Evolutionary conservation across 2,888 invertebrate genomes (phyloP).

Genomic region (Sphecodes monilicornis): DNA sequence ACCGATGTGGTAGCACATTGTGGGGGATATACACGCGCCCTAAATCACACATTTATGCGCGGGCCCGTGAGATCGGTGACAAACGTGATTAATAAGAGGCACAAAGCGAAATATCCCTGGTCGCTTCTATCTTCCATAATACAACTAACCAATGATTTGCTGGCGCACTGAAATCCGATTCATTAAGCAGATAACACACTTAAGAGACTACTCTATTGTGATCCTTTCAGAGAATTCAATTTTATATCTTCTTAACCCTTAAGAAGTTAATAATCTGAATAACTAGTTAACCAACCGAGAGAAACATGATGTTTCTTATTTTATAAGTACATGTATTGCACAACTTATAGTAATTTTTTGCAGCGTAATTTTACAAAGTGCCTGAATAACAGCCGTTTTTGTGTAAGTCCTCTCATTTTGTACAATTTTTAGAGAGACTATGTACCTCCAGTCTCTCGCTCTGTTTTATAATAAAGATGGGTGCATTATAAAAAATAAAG

Average conservation of each 20-base stretch:
- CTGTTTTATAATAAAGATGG: background rate
- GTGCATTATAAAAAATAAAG: background rate
- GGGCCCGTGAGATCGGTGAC: conserved; percentile 44
- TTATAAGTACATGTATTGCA: background rate
- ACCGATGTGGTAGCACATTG: conserved; percentile 59
- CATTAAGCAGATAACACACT: background rate
- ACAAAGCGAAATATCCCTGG: conserved; percentile 44
- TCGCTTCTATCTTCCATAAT: conserved; percentile 21
- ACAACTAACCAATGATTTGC: conserved; percentile 43
- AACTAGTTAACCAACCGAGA: background rate
- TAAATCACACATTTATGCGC: conserved; percentile 58
- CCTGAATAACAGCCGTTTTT: background rate
- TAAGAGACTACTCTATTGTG: background rate
- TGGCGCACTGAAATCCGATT: background rate
- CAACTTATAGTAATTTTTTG: background rate
- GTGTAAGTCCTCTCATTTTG: background rate
- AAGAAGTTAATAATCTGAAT: too few species aligned
- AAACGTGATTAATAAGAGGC: conserved; percentile 60
- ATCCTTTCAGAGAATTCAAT: background rate
- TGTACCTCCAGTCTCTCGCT: background rate
- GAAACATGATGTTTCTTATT: background rate
- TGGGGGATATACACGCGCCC: conserved; percentile 51
- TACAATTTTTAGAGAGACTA: background rate
- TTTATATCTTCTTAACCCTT: background rate
- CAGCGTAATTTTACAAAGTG: background rate